Percentiles rank a stretch among this genome's conserved stretches.
phyloP scores from a whole-genome alignment of 2,113 vertebrate genomes.

The Campylomormyrus numenius region DNA sequence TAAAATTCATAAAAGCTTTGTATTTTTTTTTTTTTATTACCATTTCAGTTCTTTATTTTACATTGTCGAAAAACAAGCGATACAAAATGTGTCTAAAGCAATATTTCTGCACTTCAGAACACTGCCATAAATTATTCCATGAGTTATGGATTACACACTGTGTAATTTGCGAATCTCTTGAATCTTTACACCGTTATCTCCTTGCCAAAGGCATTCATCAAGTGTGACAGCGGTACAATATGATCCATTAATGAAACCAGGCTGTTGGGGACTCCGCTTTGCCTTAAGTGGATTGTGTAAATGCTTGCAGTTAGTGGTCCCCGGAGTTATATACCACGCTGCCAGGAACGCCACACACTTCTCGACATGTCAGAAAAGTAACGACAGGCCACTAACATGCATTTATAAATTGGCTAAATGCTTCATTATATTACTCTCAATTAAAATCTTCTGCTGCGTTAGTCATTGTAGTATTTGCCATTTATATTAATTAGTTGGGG shows the following conservation, averaged over 20 bases:
- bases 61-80: neutral
- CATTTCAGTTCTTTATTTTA: neutral
- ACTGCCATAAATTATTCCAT: neutral
- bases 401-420: slow-evolving; percentile 60
- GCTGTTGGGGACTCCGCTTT: neutral
- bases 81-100: neutral
- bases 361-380: neutral
- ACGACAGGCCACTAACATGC: slow-evolving; percentile 46
- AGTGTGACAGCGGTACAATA: neutral
- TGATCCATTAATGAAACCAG: neutral
- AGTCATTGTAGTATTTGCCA: slow-evolving; percentile 65
- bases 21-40: neutral
- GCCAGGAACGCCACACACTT: neutral
- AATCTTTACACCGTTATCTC: slow-evolving; percentile 5
- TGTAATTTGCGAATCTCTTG: neutral
- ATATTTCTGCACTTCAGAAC: slow-evolving; percentile 1
- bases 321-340: neutral
- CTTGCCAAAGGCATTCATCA: slow-evolving; percentile 8
- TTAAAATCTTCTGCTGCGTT: slow-evolving; percentile 68
- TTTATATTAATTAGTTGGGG: slow-evolving; percentile 66
- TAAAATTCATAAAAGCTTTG: neutral
- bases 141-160: slow-evolving; percentile 8
- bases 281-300: neutral
- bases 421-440: slow-evolving; percentile 69
- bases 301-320: neutral